Base-by-base conservation (phyloP, 2,888 invertebrate genomes). In the Xestoiulus laeticollis region DNA sequence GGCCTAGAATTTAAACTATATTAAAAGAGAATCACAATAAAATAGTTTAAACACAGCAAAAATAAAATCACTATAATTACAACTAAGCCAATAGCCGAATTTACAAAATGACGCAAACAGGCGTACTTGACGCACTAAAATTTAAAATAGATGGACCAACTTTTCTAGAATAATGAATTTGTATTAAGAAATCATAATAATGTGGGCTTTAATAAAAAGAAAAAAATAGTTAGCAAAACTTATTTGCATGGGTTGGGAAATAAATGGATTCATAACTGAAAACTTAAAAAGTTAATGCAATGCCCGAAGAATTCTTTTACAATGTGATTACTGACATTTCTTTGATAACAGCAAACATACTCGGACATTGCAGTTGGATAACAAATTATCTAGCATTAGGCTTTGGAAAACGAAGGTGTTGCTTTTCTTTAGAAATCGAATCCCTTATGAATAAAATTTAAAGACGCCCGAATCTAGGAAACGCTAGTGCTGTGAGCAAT, bases 1-100 rank as follows among this genome's bases (percentile, higher is more conserved):
- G 87, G 78, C 38, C 43, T 83, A 83, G 44, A 83, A 44, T 59
- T 68, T 59, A n/a, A 33, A 86, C 53, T 68, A 86, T 38, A 68
- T 19, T 32, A 53, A 59, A 68, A 68, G 33, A 33, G 22, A 86
- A 68, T 53, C 26, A 53, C 86, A 83, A 22, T 19, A 32, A 86
- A 86, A 86, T 48, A 86, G 4, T 48, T 48, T 48, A 48, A 38
- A 86, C 30, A 48, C 44, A 48, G 86, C 16, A 86, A 48, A 32
- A 86, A 26, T 19, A 38, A 85, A 38, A 86, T 44, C 38, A 14
- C 22, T n/a, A 38, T 86, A 86, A 53, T 86, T 85, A 30, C 4
- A 44, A 85, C 38, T 33, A 48, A 48, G 48, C n/a, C 30, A 53
- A 22, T 38, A 86, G 48, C 22, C 86, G 12, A 22, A 85, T 43